Percentiles rank a stretch among this genome's conserved stretches.
Evolutionary conservation across 2,113 vertebrate species (phyloP).

Genomic region (Hippocampus guttulatus): DNA sequence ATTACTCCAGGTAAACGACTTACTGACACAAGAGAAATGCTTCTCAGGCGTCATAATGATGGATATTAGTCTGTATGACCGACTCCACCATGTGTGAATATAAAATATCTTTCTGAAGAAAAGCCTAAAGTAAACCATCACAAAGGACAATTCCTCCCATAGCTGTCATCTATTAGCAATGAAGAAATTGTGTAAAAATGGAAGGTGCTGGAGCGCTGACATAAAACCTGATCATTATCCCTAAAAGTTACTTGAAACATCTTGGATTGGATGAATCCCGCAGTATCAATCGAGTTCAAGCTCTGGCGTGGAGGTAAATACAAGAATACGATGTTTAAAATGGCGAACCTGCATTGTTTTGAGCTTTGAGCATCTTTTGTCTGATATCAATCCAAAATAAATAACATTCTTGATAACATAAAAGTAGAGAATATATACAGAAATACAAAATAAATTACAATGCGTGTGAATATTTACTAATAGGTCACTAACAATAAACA

Average conservation of each 20-base stretch:
- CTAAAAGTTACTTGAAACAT: not conserved
- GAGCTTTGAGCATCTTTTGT: not conserved
- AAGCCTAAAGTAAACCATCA: not conserved
- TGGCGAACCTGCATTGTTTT: not conserved
- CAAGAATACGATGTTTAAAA: not conserved
- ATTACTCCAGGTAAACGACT: conserved; percentile 12
- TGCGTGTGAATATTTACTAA: too few species aligned
- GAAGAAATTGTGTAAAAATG: not conserved
- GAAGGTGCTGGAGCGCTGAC: not conserved
- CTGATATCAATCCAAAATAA: not conserved
- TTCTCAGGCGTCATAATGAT: conserved; percentile 3
- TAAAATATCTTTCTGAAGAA: conserved; percentile 4
- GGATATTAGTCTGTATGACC: not conserved
- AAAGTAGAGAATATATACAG: not conserved
- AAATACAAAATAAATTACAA: not conserved
- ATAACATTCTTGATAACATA: not conserved
- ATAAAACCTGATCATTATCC: not conserved
- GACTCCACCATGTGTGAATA: conserved; percentile 2
- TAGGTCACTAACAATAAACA: too few species aligned
- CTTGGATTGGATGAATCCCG: not conserved
- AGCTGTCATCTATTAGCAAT: not conserved
- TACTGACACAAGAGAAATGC: conserved; percentile 9
- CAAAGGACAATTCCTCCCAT: not conserved
- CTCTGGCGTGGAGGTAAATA: not conserved
- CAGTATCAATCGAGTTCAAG: not conserved